These are phyloP conservation scores for Chelonus formosanus DNA, from an alignment of 2,888 invertebrate species.

Conservation along the genomic window DNA sequence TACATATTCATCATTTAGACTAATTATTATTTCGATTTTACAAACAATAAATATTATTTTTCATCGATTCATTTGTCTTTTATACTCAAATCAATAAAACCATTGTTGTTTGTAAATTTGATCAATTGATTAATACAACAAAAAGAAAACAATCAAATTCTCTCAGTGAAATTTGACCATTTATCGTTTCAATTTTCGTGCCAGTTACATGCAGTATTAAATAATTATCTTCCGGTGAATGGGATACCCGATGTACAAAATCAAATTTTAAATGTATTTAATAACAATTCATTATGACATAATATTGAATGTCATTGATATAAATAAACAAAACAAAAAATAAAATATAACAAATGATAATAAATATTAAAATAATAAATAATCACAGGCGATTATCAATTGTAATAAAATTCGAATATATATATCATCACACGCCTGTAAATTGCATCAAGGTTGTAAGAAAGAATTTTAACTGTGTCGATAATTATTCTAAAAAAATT, in stretches of 20 bases:
- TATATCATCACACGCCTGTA: neutral
- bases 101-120: too few relatives aligned
- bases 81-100: too few relatives aligned
- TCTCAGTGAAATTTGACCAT: neutral
- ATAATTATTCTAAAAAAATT: conserved; percentile 49
- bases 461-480: conserved; percentile 47
- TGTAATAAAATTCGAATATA: neutral
- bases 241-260: conserved; percentile 47
- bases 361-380: conserved; percentile 18
- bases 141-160: neutral
- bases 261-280: conserved; percentile 57
- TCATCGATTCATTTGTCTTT: too few relatives aligned
- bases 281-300: conserved; percentile 47
- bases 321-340: conserved; percentile 28
- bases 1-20: too few relatives aligned
- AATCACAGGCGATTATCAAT: conserved; percentile 13
- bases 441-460: conserved; percentile 57
- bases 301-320: conserved; percentile 27
- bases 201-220: conserved; percentile 35
- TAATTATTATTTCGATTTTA: too few relatives aligned
- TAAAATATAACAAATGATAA: conserved; percentile 12
- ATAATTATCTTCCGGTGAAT: conserved; percentile 50
- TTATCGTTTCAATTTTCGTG: conserved; percentile 2
- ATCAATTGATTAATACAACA: neutral
- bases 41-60: neutral